Base-by-base conservation (phyloP, 2,888 invertebrate species). In the Diaperis boleti region DNA sequence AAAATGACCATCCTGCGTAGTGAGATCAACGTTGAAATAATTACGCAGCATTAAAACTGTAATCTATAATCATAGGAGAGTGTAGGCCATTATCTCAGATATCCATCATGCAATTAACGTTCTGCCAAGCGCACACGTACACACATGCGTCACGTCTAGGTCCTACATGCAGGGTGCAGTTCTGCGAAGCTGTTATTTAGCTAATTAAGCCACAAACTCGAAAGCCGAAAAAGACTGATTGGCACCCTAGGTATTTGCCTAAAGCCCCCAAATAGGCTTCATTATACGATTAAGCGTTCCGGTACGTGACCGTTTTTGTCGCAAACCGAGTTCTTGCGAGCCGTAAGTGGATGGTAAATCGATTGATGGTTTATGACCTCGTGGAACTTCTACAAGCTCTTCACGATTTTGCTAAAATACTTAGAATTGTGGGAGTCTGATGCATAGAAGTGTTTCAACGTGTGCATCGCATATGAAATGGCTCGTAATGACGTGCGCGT, bases 91-190 rank as follows among this genome's bases (percentile, higher is more conserved):
- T 72, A 73, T 73, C 74, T 71, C 60, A 69, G 73, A 73, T 73
- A 74, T 73, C 69, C 73, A 75, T 75, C 75, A 72, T 68, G 70
- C 72, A 75, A 75, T 75, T 75, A 75, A 71, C 67, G 60, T 67
- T 65, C 68, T 71, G 73, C 73, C 73, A 73, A 65, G 59, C 68
- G 66, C 70, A 70, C 67, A 69, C 71, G 67, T 68, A 72, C 68
- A 67, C 59, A 68, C 57, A 49, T 56, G 59, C 61, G 62, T 44
- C 56, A 47, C 52, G 41, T 59, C 26, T 31, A 31, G 11, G 37
- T 52, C 50, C 60, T 54, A 18, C 39, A 50, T 41, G 57, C 41
- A 44, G 65, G 61, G 57, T 57, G 63, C 60, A 54, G 44, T 47
- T 18, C 41, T 29, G 52, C 39, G 52, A 52, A 39, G 44, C 52